Base-by-base conservation (phyloP, 2,888 invertebrate species). In the Yponomeuta malinellus region DNA sequence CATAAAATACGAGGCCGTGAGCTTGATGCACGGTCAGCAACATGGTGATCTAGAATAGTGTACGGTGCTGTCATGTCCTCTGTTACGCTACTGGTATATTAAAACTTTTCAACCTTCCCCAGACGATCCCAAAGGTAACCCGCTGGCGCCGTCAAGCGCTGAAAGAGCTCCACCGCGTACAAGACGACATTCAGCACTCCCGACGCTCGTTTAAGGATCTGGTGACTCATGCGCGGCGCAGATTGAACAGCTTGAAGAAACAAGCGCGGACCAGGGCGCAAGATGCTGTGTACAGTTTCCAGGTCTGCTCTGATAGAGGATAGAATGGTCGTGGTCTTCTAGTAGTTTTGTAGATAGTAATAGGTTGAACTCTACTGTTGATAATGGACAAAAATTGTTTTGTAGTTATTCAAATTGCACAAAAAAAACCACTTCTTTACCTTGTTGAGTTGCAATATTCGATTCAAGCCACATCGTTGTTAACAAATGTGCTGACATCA, bases 141-240 rank as follows among this genome's bases (percentile, higher is more conserved):
- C 84, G 89, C 72, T 90, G 88, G 88, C 85, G 87, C n/a, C 83
- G 85, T 1, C 80, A 83, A 33, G 92, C 91, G 0, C 74, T 79
- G 0, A 76, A 81, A 33, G 91, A 92, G 75, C 79, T 92, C 23
- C 81, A 86, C 68, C 78, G 90, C 52, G 87, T 90, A 0, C 78
- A 81, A 31, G 86, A 88, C 29, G 90, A 92, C 75, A 76, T 91
- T 9, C 80, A 81, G 48, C 85, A 88, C 73, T 82, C 89, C n/a
- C 77, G 86, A 10, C 77, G 78, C 15, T 81, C 83, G 0, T 92
- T 89, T 75, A 77, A 79, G 3, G 92, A 92, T 75, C 74, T 91
- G 10, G 79, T 90, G 5, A 74, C 83, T 2, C 92, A 91, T 72
- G 81, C 83, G 2, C 81, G 81, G 3, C 75, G 85, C 6, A 82